phyloP scores from a whole-genome alignment of 2,113 vertebrate genomes.

The Serilophus lunatus region DNA sequence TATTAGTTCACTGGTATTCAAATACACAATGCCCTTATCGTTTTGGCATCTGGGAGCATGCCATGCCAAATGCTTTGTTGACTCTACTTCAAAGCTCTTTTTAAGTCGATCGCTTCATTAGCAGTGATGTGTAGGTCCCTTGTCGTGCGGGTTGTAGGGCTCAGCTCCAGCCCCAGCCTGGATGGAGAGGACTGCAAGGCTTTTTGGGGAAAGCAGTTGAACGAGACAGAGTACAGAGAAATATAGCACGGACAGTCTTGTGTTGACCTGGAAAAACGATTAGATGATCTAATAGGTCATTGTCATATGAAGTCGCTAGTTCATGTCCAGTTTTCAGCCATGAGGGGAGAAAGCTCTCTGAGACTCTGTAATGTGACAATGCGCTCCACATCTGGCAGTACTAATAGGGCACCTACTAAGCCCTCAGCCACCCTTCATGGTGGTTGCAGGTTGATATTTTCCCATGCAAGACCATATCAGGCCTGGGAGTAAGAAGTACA shows the following conservation, averaged over 20 bases:
- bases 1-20: conserved; percentile 12
- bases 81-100: conserved; percentile 28
- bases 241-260: neutral
- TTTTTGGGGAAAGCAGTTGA: neutral
- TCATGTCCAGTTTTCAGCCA: neutral
- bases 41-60: conserved; percentile 8
- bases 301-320: neutral
- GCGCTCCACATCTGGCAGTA: neutral
- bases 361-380: neutral
- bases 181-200: neutral
- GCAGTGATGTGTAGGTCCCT: neutral
- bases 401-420: neutral
- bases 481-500: neutral
- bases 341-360: neutral
- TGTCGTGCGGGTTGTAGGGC: neutral
- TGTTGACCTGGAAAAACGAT: neutral
- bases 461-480: neutral
- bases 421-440: neutral
- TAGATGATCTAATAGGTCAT: conserved; percentile 33
- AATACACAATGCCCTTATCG: conserved; percentile 51
- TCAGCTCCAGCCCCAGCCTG: neutral
- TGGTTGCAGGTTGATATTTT: neutral
- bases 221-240: neutral
- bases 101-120: neutral
- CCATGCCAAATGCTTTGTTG: conserved; percentile 19